These are phyloP conservation scores for Drosophila rubida DNA, from an alignment of 2,888 invertebrate genomes.

Conservation along the genomic window DNA sequence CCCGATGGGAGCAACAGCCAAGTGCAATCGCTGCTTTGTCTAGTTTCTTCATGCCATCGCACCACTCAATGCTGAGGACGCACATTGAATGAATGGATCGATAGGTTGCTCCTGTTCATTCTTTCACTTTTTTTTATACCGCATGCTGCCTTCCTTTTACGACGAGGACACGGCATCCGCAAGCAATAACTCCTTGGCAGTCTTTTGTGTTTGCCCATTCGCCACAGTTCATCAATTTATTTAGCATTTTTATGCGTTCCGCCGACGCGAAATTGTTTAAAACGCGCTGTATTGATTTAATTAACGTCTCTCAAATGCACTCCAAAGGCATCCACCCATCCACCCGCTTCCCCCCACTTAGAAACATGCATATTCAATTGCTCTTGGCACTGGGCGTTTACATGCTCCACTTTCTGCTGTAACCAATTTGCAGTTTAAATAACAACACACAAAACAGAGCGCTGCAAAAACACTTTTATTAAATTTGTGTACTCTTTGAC, in stretches of 20 bases:
- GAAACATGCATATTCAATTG: constrained; percentile 48
- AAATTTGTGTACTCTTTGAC: neutral
- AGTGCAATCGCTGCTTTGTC: constrained; percentile 54
- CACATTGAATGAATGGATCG: constrained; percentile 52
- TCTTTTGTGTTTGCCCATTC: constrained; percentile 50
- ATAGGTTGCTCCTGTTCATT: constrained; percentile 44
- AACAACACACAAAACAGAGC: neutral
- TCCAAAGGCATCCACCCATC: constrained; percentile 39
- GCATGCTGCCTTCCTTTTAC: constrained; percentile 51
- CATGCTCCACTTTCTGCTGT: constrained; percentile 3
- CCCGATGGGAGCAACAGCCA: constrained; percentile 15
- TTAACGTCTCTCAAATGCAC: constrained; percentile 64
- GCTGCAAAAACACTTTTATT: constrained; percentile 1
- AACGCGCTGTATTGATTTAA: constrained; percentile 68
- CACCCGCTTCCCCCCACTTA: constrained; percentile 13
- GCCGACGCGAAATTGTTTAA: constrained; percentile 56
- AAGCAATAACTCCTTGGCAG: constrained; percentile 48
- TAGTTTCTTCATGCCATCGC: constrained; percentile 4
- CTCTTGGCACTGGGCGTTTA: neutral
- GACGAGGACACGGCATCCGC: constrained; percentile 48
- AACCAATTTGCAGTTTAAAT: constrained; percentile 17
- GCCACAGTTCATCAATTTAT: constrained; percentile 75
- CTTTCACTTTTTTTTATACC: constrained; percentile 23
- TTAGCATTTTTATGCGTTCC: constrained; percentile 70
- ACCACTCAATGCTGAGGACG: constrained; percentile 4